A percentile compares a stretch with the other conserved stretches of the same genome.
These are phyloP conservation scores for Dysmachus trigonus DNA, from an alignment of 2,888 invertebrate genomes.

Conservation along the genomic window DNA sequence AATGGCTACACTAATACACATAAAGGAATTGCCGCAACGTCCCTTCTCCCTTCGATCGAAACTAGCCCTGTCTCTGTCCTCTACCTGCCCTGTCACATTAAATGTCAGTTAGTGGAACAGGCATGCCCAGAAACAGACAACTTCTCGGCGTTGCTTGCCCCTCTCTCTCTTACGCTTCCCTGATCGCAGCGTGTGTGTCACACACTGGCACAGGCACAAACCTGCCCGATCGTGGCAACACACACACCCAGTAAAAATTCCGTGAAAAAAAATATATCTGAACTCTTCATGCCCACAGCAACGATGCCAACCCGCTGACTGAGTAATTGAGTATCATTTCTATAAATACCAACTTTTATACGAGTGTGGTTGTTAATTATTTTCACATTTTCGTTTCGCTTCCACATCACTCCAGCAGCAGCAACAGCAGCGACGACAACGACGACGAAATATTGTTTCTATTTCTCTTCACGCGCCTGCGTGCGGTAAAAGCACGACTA, in stretches of 20 bases:
- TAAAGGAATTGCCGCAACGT: neutral
- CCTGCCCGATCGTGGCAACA: neutral
- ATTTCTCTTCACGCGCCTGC: neutral
- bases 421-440: neutral
- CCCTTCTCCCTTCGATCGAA: neutral
- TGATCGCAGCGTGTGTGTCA: neutral
- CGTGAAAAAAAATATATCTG: neutral
- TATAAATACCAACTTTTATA: conserved; percentile 1
- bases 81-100: neutral
- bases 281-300: neutral
- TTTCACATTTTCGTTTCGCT: neutral
- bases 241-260: neutral
- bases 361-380: neutral
- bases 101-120: neutral
- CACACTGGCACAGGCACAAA: neutral
- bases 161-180: neutral
- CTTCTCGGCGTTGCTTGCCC: neutral
- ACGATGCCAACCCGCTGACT: neutral
- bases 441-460: neutral
- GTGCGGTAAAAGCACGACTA: neutral
- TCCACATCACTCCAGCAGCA: neutral
- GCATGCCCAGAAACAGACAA: neutral
- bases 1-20: neutral
- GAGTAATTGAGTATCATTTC: conserved; percentile 28
- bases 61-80: neutral